These are phyloP conservation scores for Meiosimyza platycephala DNA, from an alignment of 2,888 invertebrate species.

Conservation along the genomic window DNA sequence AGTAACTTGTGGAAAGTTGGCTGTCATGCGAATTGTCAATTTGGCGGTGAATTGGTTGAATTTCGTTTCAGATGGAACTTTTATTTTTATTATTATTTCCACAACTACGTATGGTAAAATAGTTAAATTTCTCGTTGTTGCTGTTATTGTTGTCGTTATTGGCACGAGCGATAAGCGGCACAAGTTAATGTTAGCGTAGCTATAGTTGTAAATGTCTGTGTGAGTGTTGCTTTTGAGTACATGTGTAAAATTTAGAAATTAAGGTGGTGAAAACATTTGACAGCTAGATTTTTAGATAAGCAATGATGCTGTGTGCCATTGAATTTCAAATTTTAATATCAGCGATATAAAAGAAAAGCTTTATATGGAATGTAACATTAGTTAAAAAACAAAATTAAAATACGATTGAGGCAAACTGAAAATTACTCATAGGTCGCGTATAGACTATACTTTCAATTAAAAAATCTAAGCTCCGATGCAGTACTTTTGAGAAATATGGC, in stretches of 20 bases:
- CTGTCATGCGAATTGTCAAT: slow-evolving; percentile 36
- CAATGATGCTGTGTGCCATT: too few relatives aligned
- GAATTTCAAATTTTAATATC: too few relatives aligned
- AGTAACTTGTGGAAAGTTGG: slow-evolving; percentile 34
- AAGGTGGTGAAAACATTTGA: not conserved
- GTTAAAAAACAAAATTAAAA: too few relatives aligned
- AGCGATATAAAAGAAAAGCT: too few relatives aligned
- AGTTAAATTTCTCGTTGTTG: not conserved
- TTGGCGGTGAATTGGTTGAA: slow-evolving; percentile 19
- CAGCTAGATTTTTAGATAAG: too few relatives aligned
- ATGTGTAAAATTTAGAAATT: slow-evolving; percentile 8
- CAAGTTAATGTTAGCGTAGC: not conserved
- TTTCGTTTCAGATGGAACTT: slow-evolving; percentile 10
- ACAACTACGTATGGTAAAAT: slow-evolving; percentile 1
- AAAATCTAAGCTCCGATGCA: too few relatives aligned
- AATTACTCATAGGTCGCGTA: too few relatives aligned
- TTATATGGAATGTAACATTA: too few relatives aligned
- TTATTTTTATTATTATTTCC: too few relatives aligned
- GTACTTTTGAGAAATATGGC: too few relatives aligned
- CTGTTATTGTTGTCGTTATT: not conserved
- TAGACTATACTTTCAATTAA: too few relatives aligned
- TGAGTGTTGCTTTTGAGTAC: not conserved
- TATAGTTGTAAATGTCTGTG: not conserved
- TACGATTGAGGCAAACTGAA: too few relatives aligned
- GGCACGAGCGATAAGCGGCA: slow-evolving; percentile 28